Evolutionary conservation across 2,888 invertebrate genomes (phyloP), one percentile per base, ranked within the genome.

Genomic region (Dione juno): DNA sequence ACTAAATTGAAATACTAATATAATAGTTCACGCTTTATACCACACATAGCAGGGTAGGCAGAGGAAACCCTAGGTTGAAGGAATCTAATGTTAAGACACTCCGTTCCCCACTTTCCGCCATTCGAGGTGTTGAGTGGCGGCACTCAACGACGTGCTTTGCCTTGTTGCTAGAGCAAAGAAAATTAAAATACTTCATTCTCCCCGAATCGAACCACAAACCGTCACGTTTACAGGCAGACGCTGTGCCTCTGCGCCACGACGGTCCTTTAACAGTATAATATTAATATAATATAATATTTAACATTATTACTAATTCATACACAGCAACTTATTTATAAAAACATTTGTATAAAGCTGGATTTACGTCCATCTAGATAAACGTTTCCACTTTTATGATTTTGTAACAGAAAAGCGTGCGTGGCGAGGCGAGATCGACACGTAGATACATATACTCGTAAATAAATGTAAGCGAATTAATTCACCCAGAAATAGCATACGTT

Each of bases 281-380:
- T 5, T 28, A 28, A 28, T 28, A 28, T 28, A 28, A 28, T 3
- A 19, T 19, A 2, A 10, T 16, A 11, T 13, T 16, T 37, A n/a
- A 16, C 11, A 16, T 1, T 16, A 16, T 57, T 50, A 19, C n/a
- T 57, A 11, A 57, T 57, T n/a, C 57, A 1, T 5, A 37, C n/a
- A 57, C 0, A 50, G 0, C 19, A 50, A 19, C 19, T 40, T 40
- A 40, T 50, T 10, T 11, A 6, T 50, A n/a, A 45, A 61, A 61
- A 61, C 3, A 43, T 16, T 43, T 50, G 11, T n/a, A 21, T 11
- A 16, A 14, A 19, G 8, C 13, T 52, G 50, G 35, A 48, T 64
- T 61, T 52, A 52, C 50, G 48, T 64, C 45, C 28, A 61, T 61
- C 50, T 40, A 19, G 64, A 64, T 64, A 64, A 64, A 16, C 61